These are phyloP conservation scores for Pheosia gnoma DNA, from an alignment of 2,888 invertebrate species.

Conservation along the genomic window DNA sequence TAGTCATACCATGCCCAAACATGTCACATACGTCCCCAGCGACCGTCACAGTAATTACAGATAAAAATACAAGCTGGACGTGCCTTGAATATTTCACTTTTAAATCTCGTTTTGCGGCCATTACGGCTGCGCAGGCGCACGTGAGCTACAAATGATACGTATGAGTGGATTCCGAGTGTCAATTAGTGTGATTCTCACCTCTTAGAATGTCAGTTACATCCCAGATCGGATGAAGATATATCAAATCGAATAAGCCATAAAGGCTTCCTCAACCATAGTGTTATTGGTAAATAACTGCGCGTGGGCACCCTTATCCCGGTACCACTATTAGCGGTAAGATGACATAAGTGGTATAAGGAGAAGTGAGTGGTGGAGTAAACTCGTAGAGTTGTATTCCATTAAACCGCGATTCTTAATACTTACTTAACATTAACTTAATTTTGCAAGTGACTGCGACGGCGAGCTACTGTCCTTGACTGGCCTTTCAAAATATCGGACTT, in stretches of 20 bases:
- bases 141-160: slow-evolving; percentile 6
- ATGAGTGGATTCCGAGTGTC: neutral
- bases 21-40: slow-evolving; percentile 1
- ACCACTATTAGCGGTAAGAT: neutral
- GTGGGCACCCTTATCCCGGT: neutral
- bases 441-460: no score
- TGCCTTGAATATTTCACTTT: slow-evolving; percentile 32
- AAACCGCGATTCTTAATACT: no score
- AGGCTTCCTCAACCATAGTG: neutral
- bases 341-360: neutral
- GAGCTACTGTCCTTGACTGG: no score
- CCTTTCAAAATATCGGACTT: no score
- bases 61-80: slow-evolving; percentile 36
- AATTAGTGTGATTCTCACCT: no score
- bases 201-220: no score
- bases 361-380: no score
- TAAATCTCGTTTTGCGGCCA: slow-evolving; percentile 23
- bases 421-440: no score
- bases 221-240: no score
- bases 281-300: neutral
- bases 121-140: slow-evolving; percentile 32
- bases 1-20: neutral
- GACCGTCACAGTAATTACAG: slow-evolving; percentile 29
- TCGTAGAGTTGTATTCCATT: no score
- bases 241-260: neutral